Base-by-base conservation (phyloP, 1,140 invertebrate genomes). In the Bombus huntii region DNA sequence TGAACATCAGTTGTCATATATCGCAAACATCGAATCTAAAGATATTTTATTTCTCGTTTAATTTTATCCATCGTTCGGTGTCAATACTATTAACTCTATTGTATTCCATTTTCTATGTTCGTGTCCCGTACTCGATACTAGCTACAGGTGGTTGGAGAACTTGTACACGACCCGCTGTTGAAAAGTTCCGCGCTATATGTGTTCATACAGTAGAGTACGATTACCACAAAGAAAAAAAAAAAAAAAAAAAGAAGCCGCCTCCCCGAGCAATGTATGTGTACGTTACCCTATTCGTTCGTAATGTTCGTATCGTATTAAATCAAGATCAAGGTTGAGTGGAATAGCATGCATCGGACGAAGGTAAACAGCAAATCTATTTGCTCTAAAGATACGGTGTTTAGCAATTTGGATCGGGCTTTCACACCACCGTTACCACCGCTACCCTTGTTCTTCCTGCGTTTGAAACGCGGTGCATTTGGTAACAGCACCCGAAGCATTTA, bases 321-420 rank as follows among this genome's bases (percentile, higher is more conserved):
- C 57, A 81, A 81, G 77, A 85, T 85, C 83, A 74, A 85, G 71
- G 59, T 81, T 62, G 44, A 73, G 42, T 22, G 15, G 12, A 34
- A 18, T 53, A 13, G 13, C 34, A 53, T 53, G 28, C 34, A 59
- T 57, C n/a, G 39, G 3, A 31, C 34, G 34, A 31, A 62, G 10
- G 12, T 31, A 28, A 68, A 68, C 2, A 34, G 42, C n/a, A 15
- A 3, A 66, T 72, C 31, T 28, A 70, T 85, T 84, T 72, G 18
- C 22, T 71, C 53, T 39, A 39, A 71, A 62, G 76, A 18, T 37
- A 57, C 12, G n/a, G 5, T 34, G 34, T 15, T 47, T 31, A 62
- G 31, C n/a, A 84, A 5, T 84, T 62, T 15, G 37, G 34, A 44
- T 22, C 5, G n/a, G 13, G 57, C 44, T 22, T 57, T 28, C 39